Conservation (phyloP, 2,113 vertebrate species). For the Nestor notabilis region DNA sequence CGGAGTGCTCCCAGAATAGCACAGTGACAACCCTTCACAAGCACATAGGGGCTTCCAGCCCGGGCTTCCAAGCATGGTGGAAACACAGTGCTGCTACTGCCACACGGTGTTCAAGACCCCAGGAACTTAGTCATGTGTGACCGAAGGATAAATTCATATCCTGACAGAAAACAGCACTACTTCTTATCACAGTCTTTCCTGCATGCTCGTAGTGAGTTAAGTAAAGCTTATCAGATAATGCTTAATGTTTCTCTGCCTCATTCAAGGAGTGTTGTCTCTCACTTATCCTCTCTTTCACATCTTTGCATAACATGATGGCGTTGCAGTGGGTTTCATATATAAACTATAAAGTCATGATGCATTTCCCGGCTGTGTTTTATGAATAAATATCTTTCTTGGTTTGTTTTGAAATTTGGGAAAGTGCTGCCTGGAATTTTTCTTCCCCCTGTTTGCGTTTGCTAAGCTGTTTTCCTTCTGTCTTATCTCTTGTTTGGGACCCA, state of each 20-base stretch:
- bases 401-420: background rate
- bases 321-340: background rate
- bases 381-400: background rate
- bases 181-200: background rate
- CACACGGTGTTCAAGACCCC: background rate
- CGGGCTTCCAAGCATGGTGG: background rate
- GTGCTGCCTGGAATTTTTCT: background rate
- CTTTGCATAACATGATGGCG: background rate
- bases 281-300: background rate
- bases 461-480: background rate
- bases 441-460: background rate
- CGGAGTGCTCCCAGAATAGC: background rate
- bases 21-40: rapidly evolving
- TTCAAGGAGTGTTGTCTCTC: background rate
- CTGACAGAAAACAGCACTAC: background rate
- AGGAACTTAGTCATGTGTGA: background rate
- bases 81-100: background rate
- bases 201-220: background rate
- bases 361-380: background rate
- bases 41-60: background rate
- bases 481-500: background rate
- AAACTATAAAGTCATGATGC: background rate
- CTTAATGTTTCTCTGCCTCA: background rate
- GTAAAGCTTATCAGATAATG: background rate
- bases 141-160: background rate